Evolutionary conservation across 2,113 vertebrate species (phyloP).

Genomic region (Campylomormyrus numenius): DNA sequence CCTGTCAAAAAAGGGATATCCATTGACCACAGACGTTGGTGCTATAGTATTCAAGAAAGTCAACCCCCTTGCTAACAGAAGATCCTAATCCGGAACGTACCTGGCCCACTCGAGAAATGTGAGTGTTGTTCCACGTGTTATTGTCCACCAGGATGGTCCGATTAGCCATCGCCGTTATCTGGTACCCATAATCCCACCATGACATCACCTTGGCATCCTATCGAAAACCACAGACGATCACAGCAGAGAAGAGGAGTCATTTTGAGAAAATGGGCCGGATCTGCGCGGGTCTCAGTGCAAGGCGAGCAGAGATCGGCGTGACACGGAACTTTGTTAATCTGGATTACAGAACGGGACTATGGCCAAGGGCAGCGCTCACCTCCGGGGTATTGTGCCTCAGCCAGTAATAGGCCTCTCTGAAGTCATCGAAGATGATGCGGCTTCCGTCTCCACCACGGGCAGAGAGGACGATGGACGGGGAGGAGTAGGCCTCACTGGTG

Average conservation of each 20-base stretch:
- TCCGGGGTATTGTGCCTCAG: conserved; percentile 95
- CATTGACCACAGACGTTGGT: background rate
- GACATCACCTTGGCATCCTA: conserved; percentile 99
- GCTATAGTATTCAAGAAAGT: background rate
- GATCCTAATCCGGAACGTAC: conserved; percentile 47
- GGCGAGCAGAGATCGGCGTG: background rate
- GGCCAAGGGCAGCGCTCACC: conserved; percentile 51
- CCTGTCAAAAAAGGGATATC: conserved; percentile 53
- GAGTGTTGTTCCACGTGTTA: conserved; percentile 98
- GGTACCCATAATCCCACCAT: conserved; percentile 78
- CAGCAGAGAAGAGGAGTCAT: background rate
- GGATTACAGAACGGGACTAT: background rate
- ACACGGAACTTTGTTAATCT: background rate
- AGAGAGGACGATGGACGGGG: conserved; percentile 91
- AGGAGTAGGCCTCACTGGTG: conserved; percentile 96
- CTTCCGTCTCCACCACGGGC: conserved; percentile 90
- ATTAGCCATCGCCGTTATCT: conserved; percentile 90
- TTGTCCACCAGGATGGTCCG: conserved; percentile 97
- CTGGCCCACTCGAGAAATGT: conserved; percentile 96
- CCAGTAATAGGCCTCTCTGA: conserved; percentile 98
- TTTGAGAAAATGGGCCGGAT: background rate
- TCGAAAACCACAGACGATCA: background rate
- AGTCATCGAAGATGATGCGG: conserved; percentile 96
- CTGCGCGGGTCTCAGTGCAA: background rate
- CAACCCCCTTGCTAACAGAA: background rate